Conservation (phyloP, 1,140 invertebrate species). For the Drosophila nannoptera region DNA sequence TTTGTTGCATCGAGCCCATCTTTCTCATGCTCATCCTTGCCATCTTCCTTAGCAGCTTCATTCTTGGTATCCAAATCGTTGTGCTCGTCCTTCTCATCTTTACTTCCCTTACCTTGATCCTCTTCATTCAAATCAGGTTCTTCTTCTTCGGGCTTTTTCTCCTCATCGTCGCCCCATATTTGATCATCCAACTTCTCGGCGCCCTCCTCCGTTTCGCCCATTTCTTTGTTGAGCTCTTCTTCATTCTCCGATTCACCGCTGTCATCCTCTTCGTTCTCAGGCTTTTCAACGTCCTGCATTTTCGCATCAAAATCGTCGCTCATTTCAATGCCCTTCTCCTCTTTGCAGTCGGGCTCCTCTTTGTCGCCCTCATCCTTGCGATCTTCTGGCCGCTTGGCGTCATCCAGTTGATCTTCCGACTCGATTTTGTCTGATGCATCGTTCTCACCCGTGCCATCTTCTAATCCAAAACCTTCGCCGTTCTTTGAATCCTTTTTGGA, state of each 20-base stretch:
- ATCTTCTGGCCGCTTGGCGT: slow-evolving; percentile 88
- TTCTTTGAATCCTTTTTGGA: slow-evolving; percentile 81
- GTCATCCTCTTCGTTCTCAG: slow-evolving; percentile 84
- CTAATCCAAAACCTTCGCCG: slow-evolving; percentile 89
- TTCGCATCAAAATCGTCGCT: slow-evolving; percentile 83
- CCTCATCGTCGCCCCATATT: slow-evolving; percentile 93
- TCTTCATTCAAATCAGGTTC: slow-evolving; percentile 83
- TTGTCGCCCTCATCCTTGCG: slow-evolving; percentile 79
- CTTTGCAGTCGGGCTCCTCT: slow-evolving; percentile 87
- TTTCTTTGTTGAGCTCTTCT: slow-evolving; percentile 93
- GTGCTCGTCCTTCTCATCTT: slow-evolving; percentile 84
- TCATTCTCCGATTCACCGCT: slow-evolving; percentile 84
- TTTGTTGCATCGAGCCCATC: slow-evolving; percentile 79
- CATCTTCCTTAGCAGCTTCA: slow-evolving; percentile 80
- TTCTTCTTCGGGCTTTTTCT: slow-evolving; percentile 84
- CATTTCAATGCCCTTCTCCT: slow-evolving; percentile 88
- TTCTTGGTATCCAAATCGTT: slow-evolving; percentile 84
- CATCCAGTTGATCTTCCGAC: slow-evolving; percentile 94
- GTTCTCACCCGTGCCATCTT: slow-evolving; percentile 94
- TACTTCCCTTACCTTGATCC: slow-evolving; percentile 85
- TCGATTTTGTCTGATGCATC: slow-evolving; percentile 93
- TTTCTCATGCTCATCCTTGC: slow-evolving; percentile 80
- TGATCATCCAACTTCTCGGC: slow-evolving; percentile 89
- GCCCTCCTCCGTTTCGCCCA: slow-evolving; percentile 93
- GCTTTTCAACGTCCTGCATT: slow-evolving; percentile 87